Conservation (phyloP, 2,888 invertebrate species). For the Anarsia innoxiella region DNA sequence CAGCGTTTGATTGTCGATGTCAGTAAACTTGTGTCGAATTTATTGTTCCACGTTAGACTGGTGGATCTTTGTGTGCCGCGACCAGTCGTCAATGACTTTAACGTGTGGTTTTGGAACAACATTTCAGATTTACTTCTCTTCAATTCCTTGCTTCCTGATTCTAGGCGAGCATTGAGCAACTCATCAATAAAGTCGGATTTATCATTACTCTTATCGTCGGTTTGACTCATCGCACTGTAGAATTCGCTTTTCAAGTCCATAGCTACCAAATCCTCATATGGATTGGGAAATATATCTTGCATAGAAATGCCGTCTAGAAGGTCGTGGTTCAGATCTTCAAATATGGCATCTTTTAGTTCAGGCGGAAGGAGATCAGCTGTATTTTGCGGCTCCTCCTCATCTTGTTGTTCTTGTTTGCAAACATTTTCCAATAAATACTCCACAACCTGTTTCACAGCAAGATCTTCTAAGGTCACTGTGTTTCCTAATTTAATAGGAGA, state of each 20-base stretch:
- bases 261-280: slow-evolving; percentile 79
- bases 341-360: slow-evolving; percentile 89
- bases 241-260: slow-evolving; percentile 79
- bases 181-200: slow-evolving; percentile 75
- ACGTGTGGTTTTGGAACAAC: slow-evolving; percentile 64
- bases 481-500: slow-evolving; percentile 66
- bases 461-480: slow-evolving; percentile 65
- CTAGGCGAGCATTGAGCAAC: slow-evolving; percentile 66
- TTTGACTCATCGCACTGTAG: slow-evolving; percentile 63
- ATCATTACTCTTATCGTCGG: slow-evolving; percentile 58
- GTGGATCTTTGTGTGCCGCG: slow-evolving; percentile 79
- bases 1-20: slow-evolving; percentile 80
- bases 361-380: slow-evolving; percentile 88
- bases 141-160: slow-evolving; percentile 71
- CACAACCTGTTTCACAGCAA: slow-evolving; percentile 75
- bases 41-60: slow-evolving; percentile 81
- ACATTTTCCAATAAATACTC: slow-evolving; percentile 76
- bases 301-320: slow-evolving; percentile 88
- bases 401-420: slow-evolving; percentile 79
- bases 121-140: slow-evolving; percentile 81
- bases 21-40: slow-evolving; percentile 76
- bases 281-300: slow-evolving; percentile 87
- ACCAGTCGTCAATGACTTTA: slow-evolving; percentile 67
- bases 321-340: slow-evolving; percentile 89
- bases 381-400: slow-evolving; percentile 85